A percentile compares a stretch with the other conserved stretches of the same genome.
Evolutionary conservation across 2,888 invertebrate genomes (phyloP).

Genomic region (Palloptera scutellata): DNA sequence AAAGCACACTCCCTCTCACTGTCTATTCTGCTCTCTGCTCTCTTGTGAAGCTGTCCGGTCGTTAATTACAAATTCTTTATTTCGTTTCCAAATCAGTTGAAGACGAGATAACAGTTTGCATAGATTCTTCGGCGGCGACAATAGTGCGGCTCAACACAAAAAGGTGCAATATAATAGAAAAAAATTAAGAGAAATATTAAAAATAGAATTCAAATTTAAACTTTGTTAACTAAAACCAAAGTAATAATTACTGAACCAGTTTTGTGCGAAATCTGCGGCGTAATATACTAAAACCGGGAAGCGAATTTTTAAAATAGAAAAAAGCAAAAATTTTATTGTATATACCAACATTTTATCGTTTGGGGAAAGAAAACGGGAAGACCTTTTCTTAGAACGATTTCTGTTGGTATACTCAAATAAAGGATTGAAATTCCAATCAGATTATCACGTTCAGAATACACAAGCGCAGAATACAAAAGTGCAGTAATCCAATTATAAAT

Average conservation of each 20-base stretch:
- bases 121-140: constrained; percentile 45
- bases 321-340: neutral
- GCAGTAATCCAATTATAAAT: constrained; percentile 2
- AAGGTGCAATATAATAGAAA: constrained; percentile 29
- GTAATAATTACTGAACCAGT: neutral
- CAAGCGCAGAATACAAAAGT: neutral
- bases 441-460: neutral
- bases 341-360: neutral
- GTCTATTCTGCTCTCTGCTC: neutral
- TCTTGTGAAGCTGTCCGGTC: constrained; percentile 35
- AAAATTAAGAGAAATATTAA: neutral
- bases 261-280: constrained; percentile 4
- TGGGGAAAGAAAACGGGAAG: neutral
- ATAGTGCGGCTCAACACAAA: constrained; percentile 35
- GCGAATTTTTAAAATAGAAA: neutral
- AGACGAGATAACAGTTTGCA: constrained; percentile 59
- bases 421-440: neutral
- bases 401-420: constrained; percentile 17
- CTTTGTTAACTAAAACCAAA: neutral
- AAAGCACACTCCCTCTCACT: too few species aligned
- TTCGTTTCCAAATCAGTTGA: constrained; percentile 56
- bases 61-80: constrained; percentile 51
- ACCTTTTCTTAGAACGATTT: neutral
- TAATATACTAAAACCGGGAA: neutral
- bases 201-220: constrained; percentile 15